Conservation (phyloP, 2,888 invertebrate genomes). For the Mesorhabditis spiculigera region DNA sequence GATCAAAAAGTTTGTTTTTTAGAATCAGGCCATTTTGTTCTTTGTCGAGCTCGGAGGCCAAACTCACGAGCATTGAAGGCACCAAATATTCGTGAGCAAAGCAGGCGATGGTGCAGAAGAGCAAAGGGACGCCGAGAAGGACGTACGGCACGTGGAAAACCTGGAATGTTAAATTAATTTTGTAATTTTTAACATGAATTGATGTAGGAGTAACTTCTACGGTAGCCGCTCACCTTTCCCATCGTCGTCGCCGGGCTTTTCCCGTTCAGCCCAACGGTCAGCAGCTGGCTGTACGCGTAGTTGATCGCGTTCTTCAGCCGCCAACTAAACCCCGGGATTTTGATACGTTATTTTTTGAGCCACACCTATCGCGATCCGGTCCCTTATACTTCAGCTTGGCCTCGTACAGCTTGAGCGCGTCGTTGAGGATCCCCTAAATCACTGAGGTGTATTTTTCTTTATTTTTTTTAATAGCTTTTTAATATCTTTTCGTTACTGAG, state of each 20-base stretch:
- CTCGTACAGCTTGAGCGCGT: slow-evolving; percentile 45
- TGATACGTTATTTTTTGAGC: not conserved
- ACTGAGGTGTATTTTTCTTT: too few relatives aligned
- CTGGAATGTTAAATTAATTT: not conserved
- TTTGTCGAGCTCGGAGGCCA: not conserved
- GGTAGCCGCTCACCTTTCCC: slow-evolving; percentile 42
- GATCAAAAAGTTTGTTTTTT: not conserved
- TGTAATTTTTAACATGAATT: not conserved
- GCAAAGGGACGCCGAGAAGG: not conserved
- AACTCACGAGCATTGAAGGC: not conserved
- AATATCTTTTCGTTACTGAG: too few relatives aligned
- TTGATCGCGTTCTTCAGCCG: slow-evolving; percentile 23
- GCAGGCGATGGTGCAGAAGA: not conserved
- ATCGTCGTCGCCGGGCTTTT: slow-evolving; percentile 41
- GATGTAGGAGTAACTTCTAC: not conserved
- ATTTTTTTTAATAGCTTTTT: too few relatives aligned
- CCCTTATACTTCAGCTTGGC: slow-evolving; percentile 21
- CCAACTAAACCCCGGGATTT: not conserved
- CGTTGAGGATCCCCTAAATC: slow-evolving; percentile 38
- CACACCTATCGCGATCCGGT: not conserved
- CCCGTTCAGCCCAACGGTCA: slow-evolving; percentile 49
- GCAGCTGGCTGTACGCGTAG: slow-evolving; percentile 51
- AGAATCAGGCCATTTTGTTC: not conserved
- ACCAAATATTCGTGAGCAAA: not conserved
- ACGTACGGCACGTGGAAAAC: not conserved